Evolutionary conservation across 2,113 vertebrate species (phyloP), one percentile per base, ranked within the genome.

Genomic region (Choloepus hoffmanni): DNA sequence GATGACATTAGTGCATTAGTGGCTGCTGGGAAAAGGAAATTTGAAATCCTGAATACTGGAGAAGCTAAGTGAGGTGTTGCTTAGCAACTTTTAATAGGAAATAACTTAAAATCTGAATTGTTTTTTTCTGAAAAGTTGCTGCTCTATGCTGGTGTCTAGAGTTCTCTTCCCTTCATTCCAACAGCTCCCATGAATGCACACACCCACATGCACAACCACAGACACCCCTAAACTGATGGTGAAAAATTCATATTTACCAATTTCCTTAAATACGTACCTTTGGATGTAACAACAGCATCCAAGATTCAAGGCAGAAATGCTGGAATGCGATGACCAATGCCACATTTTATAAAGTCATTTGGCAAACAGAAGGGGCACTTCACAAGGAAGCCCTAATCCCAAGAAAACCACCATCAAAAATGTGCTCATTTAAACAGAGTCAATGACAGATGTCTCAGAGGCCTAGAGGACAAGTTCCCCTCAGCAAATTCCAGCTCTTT

Each of bases 1-100:
- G 72, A 78, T 60, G 40, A 43, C 18, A 60, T 65, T 36, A 94
- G 76, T 33, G 60, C 18, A 60, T 65, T 36, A 94, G 76, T 33
- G 60, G 82, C 90, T 82, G 53, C 67, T 62, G 78, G 95, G 67
- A 70, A 96, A 77, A 93, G 82, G 87, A 94, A 97, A 94, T 89
- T 10, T 90, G 78, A 95, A 76, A 89, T 36, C 50, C 50, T 50
- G 58, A 95, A 79, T 48, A 85, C 78, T 28, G 24, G 77, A 72
- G 81, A 84, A 84, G 94, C 81, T 84, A 58, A 92, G 90, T 70
- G 85, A 86, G 70, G 50, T 48, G 97, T 97, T 98, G 96, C 96
- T 87, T 96, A 96, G 97, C 97, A 97, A 98, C 97, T 94, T 85
- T 92, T 96, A 93, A 96, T 94, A 95, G 96, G 88, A 95, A 95